phyloP scores from a whole-genome alignment of 2,888 invertebrate species.

The Amiota mariae region DNA sequence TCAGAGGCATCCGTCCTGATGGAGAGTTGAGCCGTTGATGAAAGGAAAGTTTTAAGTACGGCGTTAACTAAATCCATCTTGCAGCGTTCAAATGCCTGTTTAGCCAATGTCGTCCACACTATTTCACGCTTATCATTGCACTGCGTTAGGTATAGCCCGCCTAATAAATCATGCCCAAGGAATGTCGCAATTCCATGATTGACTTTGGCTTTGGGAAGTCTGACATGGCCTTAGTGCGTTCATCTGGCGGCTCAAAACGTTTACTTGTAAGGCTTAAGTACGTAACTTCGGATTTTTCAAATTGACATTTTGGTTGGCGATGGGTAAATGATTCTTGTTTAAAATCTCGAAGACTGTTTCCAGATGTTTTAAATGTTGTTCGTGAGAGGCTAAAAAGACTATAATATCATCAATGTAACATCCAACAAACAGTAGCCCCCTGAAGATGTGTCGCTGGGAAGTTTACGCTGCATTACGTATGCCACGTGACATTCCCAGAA shows the following conservation, averaged over 20 bases:
- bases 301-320: background rate
- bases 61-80: background rate
- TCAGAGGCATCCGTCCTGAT: background rate
- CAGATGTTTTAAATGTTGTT: background rate
- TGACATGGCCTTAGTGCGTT: background rate
- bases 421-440: background rate
- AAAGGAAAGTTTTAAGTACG: background rate
- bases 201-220: constrained; percentile 3
- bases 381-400: too few relatives aligned
- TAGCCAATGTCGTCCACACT: background rate
- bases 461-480: background rate
- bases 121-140: constrained; percentile 11
- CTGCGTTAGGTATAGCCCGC: background rate
- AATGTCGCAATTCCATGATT: background rate
- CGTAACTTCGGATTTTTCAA: background rate
- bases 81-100: too few relatives aligned
- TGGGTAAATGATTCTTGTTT: background rate
- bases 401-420: too few relatives aligned
- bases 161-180: constrained; percentile 3
- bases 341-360: background rate
- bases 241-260: background rate
- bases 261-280: background rate
- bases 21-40: background rate
- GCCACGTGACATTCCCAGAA: background rate
- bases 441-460: background rate